Percentiles rank a stretch among this genome's conserved stretches.
phyloP scores from a whole-genome alignment of 2,797 vertebrate species.

The Leptatherina wallacei region DNA sequence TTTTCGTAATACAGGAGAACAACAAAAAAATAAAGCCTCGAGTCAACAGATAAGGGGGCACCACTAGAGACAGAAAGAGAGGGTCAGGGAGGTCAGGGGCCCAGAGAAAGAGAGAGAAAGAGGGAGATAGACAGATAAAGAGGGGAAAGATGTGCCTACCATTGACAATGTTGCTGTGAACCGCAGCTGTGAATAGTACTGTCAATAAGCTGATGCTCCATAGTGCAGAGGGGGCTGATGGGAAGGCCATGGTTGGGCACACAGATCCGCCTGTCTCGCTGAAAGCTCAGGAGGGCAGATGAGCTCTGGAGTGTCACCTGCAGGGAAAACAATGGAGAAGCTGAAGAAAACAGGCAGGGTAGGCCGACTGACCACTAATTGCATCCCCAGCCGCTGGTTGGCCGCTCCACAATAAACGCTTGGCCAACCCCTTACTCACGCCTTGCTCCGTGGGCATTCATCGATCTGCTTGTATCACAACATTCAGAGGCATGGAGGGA shows the following conservation, averaged over 20 bases:
- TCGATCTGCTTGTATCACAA: slow-evolving; percentile 75
- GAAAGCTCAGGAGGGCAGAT: slow-evolving; percentile 73
- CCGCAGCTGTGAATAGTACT: slow-evolving; percentile 61
- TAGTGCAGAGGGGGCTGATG: slow-evolving; percentile 62
- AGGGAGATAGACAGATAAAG: slow-evolving; percentile 30
- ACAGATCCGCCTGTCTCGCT: slow-evolving; percentile 69
- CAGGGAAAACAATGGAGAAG: slow-evolving; percentile 52
- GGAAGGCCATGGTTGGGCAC: slow-evolving; percentile 76
- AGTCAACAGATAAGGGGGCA: slow-evolving; percentile 64
- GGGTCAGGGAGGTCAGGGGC: slow-evolving; percentile 61
- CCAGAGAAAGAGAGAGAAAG: slow-evolving; percentile 22
- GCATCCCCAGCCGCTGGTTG: slow-evolving; percentile 52
- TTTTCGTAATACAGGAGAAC: slow-evolving; percentile 73
- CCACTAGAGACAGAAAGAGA: slow-evolving; percentile 30
- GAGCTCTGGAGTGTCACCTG: slow-evolving; percentile 76
- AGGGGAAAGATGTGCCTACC: slow-evolving; percentile 52
- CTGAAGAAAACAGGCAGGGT: slow-evolving; percentile 52
- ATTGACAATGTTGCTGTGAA: slow-evolving; percentile 73
- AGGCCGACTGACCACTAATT: slow-evolving; percentile 57
- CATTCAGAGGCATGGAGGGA: slow-evolving; percentile 25
- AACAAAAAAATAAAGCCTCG: slow-evolving; percentile 47
- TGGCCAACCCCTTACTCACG: slow-evolving; percentile 59
- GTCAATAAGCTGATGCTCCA: slow-evolving; percentile 71
- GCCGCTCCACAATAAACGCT: slow-evolving; percentile 56
- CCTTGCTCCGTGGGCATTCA: slow-evolving; percentile 70